phyloP scores from a whole-genome alignment of 1,140 invertebrate species.

The Mamestra configurata region DNA sequence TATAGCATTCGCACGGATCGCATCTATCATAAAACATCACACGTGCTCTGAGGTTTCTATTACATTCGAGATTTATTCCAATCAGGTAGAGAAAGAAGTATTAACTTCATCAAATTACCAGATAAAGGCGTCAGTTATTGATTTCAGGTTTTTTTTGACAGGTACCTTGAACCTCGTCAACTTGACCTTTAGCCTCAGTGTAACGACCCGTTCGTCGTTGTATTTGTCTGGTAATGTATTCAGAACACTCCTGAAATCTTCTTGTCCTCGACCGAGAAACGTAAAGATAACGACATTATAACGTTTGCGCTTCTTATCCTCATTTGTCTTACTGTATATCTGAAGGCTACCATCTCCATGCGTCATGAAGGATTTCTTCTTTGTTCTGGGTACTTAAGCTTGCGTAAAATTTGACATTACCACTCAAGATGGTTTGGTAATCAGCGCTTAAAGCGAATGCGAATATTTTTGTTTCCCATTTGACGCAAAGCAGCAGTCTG shows the following conservation, averaged over 20 bases:
- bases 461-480: too few relatives aligned
- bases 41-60: background rate
- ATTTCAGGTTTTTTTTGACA: background rate
- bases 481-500: background rate
- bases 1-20: background rate
- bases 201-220: background rate
- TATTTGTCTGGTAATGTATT: background rate
- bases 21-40: background rate
- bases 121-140: background rate
- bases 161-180: background rate
- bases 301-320: background rate
- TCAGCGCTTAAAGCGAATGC: too few relatives aligned
- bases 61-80: background rate
- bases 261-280: background rate
- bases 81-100: background rate
- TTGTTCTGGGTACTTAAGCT: too few relatives aligned
- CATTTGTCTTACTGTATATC: background rate
- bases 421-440: too few relatives aligned
- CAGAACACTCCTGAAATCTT: background rate
- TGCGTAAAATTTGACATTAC: too few relatives aligned
- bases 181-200: background rate
- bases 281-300: background rate
- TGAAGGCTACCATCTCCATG: background rate
- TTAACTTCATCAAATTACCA: background rate
- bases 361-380: background rate